Evolutionary conservation across 2,888 invertebrate species (phyloP).

Genomic region (Drosophila tripunctata): DNA sequence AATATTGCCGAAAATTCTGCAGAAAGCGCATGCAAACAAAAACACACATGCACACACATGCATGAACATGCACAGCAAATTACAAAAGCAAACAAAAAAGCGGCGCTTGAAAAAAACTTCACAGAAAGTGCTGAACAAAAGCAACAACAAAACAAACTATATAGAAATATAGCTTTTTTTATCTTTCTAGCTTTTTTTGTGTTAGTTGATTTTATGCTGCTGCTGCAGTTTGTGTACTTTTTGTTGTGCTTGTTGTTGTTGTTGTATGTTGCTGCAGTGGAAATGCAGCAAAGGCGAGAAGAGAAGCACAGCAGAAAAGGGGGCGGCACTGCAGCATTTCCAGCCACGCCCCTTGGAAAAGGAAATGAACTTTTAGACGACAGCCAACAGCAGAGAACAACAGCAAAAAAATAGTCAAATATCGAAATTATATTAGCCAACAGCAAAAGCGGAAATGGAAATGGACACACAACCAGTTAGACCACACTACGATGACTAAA

Average conservation of each 20-base stretch:
- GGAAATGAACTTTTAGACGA: conserved; percentile 66
- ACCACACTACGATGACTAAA: conserved; percentile 2
- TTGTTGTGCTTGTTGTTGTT: no score
- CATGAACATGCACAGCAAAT: conserved; percentile 42
- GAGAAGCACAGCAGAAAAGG: not conserved
- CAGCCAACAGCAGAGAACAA: not conserved
- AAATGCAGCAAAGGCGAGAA: not conserved
- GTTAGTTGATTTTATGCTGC: conserved; percentile 46
- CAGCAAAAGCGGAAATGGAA: conserved; percentile 60
- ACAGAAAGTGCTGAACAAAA: conserved; percentile 36
- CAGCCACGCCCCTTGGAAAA: conserved; percentile 54
- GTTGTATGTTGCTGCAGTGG: conserved; percentile 59
- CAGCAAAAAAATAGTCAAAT: conserved; percentile 13
- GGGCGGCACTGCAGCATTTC: conserved; percentile 61
- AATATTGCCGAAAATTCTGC: conserved; percentile 77
- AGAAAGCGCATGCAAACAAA: conserved; percentile 71
- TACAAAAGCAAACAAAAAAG: conserved; percentile 66
- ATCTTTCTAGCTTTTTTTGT: conserved; percentile 7
- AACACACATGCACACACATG: conserved; percentile 24
- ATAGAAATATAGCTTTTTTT: conserved; percentile 9
- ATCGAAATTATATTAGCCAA: conserved; percentile 73
- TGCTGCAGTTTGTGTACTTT: conserved; percentile 68
- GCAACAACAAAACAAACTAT: conserved; percentile 8
- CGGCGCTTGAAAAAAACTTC: conserved; percentile 65
- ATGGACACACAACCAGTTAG: conserved; percentile 30